These are phyloP conservation scores for Siderastrea radians DNA, from an alignment of 92 coral and sea anemone genomes.

Conservation along the genomic window DNA sequence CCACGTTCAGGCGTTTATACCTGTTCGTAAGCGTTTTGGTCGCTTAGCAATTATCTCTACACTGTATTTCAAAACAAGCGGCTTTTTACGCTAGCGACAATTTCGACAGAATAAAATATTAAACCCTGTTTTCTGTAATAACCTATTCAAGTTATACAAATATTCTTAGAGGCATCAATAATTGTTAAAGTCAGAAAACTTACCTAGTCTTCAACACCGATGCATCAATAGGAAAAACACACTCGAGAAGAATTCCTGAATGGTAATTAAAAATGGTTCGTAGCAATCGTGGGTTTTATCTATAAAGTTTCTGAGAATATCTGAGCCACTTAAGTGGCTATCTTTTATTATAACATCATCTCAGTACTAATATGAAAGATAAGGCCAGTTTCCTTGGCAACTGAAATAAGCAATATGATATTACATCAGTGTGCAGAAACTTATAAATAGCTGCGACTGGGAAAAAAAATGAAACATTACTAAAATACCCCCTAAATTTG, in stretches of 20 bases:
- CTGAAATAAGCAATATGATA: slow-evolving; percentile 30
- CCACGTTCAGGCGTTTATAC: background rate
- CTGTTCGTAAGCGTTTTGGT: background rate
- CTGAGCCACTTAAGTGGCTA: slow-evolving; percentile 12
- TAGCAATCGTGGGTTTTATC: background rate
- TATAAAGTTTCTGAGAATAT: slow-evolving; percentile 35
- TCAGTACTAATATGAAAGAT: background rate
- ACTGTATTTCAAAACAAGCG: background rate
- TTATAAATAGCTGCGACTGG: background rate
- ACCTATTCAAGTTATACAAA: background rate
- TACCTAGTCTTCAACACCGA: background rate
- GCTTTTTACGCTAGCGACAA: background rate
- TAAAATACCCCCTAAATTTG: no score
- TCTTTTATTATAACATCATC: background rate
- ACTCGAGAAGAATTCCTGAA: background rate
- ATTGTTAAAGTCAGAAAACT: background rate
- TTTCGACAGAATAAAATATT: background rate
- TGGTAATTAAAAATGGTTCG: no score
- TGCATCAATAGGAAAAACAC: background rate
- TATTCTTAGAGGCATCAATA: background rate
- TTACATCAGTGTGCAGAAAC: background rate
- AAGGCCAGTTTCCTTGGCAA: slow-evolving; percentile 25
- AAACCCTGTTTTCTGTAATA: background rate
- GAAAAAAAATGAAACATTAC: background rate
- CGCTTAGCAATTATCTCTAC: slow-evolving; percentile 15